A percentile compares a stretch with the other conserved stretches of the same genome.
phyloP scores from a whole-genome alignment of 2,888 invertebrate genomes.

The Phasia obesa region DNA sequence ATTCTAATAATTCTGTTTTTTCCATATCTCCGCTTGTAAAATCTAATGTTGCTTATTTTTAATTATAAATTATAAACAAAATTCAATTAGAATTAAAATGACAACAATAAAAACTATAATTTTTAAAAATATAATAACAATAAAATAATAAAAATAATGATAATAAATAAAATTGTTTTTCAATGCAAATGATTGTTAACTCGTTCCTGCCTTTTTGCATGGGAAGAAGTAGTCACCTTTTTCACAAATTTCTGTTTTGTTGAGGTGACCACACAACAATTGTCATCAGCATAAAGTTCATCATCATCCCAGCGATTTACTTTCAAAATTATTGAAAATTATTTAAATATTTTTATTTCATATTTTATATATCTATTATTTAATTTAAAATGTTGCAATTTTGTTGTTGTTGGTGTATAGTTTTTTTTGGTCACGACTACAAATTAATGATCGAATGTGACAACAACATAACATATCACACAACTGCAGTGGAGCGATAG shows the following conservation, averaged over 20 bases:
- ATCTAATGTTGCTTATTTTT: slow-evolving; percentile 46
- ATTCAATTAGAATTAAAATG: slow-evolving; percentile 71
- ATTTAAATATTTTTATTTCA: slow-evolving; percentile 37
- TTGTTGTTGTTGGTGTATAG: slow-evolving; percentile 4
- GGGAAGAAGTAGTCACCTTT: slow-evolving; percentile 2
- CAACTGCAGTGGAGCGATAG: slow-evolving; percentile 72
- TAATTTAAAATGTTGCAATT: slow-evolving; percentile 40
- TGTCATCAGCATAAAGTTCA: slow-evolving; percentile 66
- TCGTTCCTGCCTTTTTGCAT: slow-evolving; percentile 12
- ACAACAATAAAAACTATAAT: slow-evolving; percentile 55
- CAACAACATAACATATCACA: slow-evolving; percentile 79
- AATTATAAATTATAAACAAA: slow-evolving; percentile 70
- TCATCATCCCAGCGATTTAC: slow-evolving; percentile 60
- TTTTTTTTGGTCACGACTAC: slow-evolving; percentile 66
- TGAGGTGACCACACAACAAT: slow-evolving; percentile 62
- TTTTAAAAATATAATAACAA: slow-evolving; percentile 45
- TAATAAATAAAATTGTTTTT: slow-evolving; percentile 67
- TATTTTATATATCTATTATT: slow-evolving; percentile 51
- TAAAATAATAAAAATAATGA: slow-evolving; percentile 53
- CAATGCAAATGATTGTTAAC: slow-evolving; percentile 65
- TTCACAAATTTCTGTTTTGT: slow-evolving; percentile 13
- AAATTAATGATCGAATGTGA: slow-evolving; percentile 80
- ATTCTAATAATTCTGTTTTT: slow-evolving; percentile 68
- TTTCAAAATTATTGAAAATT: slow-evolving; percentile 20
- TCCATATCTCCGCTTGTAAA: slow-evolving; percentile 33